Evolutionary conservation across 2,797 vertebrate species (phyloP), one percentile per base, ranked within the genome.

Genomic region (Orientallactaga sibirica): DNA sequence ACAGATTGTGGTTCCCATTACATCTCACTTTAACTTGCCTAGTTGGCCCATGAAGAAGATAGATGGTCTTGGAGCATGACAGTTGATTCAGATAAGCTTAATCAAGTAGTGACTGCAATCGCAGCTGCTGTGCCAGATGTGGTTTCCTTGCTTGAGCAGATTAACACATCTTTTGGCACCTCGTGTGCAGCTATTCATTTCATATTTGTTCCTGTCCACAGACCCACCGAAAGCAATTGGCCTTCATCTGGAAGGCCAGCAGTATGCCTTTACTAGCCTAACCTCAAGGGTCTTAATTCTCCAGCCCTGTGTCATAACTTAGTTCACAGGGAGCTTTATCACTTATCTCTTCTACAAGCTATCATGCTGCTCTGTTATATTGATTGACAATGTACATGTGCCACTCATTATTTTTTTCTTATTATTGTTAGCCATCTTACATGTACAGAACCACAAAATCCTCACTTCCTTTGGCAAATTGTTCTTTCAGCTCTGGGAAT

Each of bases 401-500:
- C 77, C 19, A 22, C 8, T 77, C 55, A 80, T 92, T 96, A 76
- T 90, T 75, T 80, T 18, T 29, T 16, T 85, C 84, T 90, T 76
- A 48, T 75, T 92, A 19, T 90, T 90, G 41, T 93, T 94, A 95
- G 66, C 95, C 92, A 96, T 85, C 41, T 92, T 79, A 82, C 61
- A 89, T 61, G 78, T 41, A 61, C 0, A 18, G 71, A 91, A 86
- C 80, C 91, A 87, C 88, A 92, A 22, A 86, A 64, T 78, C 95
- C 88, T 88, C 80, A 74, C 88, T 95, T 95, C 81, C 78, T 89
- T 89, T 92, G 76, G n/a, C 67, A 77, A 48, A 29, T 1, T 58
- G 55, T 43, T 79, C 74, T 94, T 86, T 90, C 74, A 91, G 22
- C 82, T 95, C 80, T 93, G 95, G 80, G 76, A 95, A 95, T 96